A percentile compares a stretch with the other conserved stretches of the same genome.
phyloP scores from a whole-genome alignment of 2,888 invertebrate genomes.

The Chymomyza amoena region DNA sequence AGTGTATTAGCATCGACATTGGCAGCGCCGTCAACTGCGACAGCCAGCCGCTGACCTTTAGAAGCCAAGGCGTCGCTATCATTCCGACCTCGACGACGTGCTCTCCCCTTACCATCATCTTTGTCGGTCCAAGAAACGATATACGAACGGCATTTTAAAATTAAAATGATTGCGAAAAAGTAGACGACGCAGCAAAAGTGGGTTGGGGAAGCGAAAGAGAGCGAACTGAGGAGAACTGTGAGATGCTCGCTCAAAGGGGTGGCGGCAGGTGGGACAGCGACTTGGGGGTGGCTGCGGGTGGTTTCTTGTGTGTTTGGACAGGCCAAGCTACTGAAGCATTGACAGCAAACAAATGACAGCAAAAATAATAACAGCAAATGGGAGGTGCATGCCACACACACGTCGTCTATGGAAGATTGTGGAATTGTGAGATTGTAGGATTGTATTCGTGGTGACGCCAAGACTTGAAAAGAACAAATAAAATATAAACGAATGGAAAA shows the following conservation, averaged over 20 bases:
- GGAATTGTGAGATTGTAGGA: neutral
- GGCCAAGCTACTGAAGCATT: slow-evolving; percentile 57
- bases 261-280: neutral
- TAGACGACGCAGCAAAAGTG: slow-evolving; percentile 20
- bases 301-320: slow-evolving; percentile 23
- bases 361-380: slow-evolving; percentile 75
- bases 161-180: slow-evolving; percentile 63
- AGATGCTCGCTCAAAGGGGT: neutral
- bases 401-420: slow-evolving; percentile 14
- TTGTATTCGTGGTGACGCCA: neutral
- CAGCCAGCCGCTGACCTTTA: slow-evolving; percentile 49
- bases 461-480: slow-evolving; percentile 31
- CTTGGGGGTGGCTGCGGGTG: slow-evolving; percentile 14
- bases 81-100: slow-evolving; percentile 22
- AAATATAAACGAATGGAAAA: neutral
- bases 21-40: neutral
- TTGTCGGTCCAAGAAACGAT: neutral
- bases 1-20: neutral
- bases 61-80: slow-evolving; percentile 43
- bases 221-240: no score
- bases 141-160: slow-evolving; percentile 67
- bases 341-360: slow-evolving; percentile 75
- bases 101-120: slow-evolving; percentile 8
- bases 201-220: slow-evolving; percentile 29
- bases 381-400: slow-evolving; percentile 45